Percentiles rank a stretch among this genome's conserved stretches.
Conservation (phyloP, 1,140 invertebrate species). For the Dendrolimus punctatus region DNA sequence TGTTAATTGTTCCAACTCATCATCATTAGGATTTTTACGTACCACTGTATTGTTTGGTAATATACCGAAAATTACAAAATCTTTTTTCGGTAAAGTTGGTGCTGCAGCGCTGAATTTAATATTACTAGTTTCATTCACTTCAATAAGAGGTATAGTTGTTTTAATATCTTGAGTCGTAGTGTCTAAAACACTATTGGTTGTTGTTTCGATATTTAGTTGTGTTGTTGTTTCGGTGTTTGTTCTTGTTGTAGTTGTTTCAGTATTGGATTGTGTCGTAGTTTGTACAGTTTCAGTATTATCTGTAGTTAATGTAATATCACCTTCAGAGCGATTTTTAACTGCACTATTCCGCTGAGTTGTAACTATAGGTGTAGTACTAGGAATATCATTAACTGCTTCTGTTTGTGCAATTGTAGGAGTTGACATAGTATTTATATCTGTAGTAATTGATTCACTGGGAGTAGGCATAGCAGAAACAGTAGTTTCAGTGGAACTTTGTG, state of each 20-base stretch:
- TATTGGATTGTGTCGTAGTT: slow-evolving; percentile 25
- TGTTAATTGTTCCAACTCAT: slow-evolving; percentile 76
- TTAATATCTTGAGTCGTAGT: slow-evolving; percentile 8
- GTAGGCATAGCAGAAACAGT: no score
- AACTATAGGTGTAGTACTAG: slow-evolving; percentile 23
- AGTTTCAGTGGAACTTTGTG: no score
- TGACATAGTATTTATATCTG: slow-evolving; percentile 2
- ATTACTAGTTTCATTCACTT: slow-evolving; percentile 25
- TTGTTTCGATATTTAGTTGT: slow-evolving; percentile 26
- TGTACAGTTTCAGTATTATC: slow-evolving; percentile 15
- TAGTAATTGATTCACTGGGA: slow-evolving; percentile 6
- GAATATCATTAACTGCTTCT: slow-evolving; percentile 21
- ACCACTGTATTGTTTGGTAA: slow-evolving; percentile 83
- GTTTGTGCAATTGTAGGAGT: slow-evolving; percentile 1
- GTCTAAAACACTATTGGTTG: slow-evolving; percentile 33
- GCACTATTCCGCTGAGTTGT: slow-evolving; percentile 28
- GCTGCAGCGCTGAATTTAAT: slow-evolving; percentile 27
- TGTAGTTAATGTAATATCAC: slow-evolving; percentile 24
- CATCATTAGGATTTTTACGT: slow-evolving; percentile 79
- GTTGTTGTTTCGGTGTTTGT: slow-evolving; percentile 28
- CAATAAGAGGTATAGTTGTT: slow-evolving; percentile 24
- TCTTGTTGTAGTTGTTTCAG: slow-evolving; percentile 27
- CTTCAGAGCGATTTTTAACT: slow-evolving; percentile 20
- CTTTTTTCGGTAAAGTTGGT: slow-evolving; percentile 71
- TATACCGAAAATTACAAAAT: slow-evolving; percentile 81